Evolutionary conservation across 1,140 invertebrate species (phyloP), one percentile per base, ranked within the genome.

Genomic region (Zeugodacus cucurbitae): DNA sequence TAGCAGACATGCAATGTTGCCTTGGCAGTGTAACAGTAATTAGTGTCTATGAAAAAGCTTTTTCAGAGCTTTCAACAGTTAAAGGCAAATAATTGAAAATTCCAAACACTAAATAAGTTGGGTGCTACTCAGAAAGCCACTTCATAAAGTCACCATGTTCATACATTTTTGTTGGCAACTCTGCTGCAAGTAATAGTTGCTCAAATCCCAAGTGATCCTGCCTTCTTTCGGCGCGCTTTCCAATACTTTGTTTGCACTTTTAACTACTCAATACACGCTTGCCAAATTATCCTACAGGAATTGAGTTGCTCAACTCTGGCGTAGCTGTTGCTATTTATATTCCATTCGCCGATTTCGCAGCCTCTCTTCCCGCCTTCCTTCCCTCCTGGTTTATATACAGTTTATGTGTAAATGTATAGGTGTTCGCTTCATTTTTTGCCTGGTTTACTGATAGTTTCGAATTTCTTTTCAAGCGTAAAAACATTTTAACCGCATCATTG

Each of bases 381-480:
- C 4, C 48, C 4, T 54, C 17, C 14, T 17, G 11, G 48, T 17
- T 54, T 22, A 5, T 41, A 11, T 41, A 8, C 67, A 17, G 3
- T 37, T 70, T 70, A 4, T 4, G 5, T 59, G 22, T 62, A 7
- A 17, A 62, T 62, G 10, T 62, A 26, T 62, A 62, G 5, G 58
- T 26, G 4, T 74, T 6, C 20, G 5, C 17, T 34, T 37, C 3
- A 17, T 67, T 29, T 67, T 67, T 34, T 32, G 5, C 64, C 34
- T 67, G 29, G 64, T 32, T 32, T 34, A 29, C 64, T 7, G 64
- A 67, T 67, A 67, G 64, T 32, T 74, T 74, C 20, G 67, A 74
- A 37, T 41, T 74, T 74, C 32, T 74, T 74, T 74, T 74, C 67
- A 74, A 74, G 67, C 67, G 34, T 74, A 67, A 67, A 67, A 67